These are phyloP conservation scores for Apamea crenata DNA, from an alignment of 2,888 invertebrate genomes.

Conservation along the genomic window DNA sequence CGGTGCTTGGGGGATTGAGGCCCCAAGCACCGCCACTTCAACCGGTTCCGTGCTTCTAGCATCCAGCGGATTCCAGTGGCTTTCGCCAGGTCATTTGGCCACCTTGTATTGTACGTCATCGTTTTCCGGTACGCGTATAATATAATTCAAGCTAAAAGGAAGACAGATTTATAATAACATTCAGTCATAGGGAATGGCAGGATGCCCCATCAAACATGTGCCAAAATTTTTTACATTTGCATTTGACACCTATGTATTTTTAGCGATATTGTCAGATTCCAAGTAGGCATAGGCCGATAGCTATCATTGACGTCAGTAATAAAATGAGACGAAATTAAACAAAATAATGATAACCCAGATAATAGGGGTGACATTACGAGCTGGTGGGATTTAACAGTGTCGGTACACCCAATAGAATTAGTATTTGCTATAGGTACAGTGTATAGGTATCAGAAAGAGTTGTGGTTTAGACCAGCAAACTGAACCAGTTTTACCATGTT, in stretches of 20 bases:
- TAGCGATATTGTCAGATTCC: not conserved
- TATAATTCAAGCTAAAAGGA: not conserved
- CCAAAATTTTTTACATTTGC: no score
- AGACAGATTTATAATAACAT: not conserved
- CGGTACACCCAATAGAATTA: not conserved
- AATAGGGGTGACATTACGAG: not conserved
- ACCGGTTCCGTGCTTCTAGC: not conserved
- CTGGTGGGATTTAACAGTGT: not conserved
- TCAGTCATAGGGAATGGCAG: not conserved
- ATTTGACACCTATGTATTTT: not conserved
- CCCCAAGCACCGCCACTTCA: not conserved
- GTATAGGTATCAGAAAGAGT: no score
- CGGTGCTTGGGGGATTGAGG: no score
- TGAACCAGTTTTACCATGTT: not conserved
- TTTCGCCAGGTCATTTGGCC: not conserved
- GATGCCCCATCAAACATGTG: not conserved
- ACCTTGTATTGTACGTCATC: no score
- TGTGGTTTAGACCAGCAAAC: no score
- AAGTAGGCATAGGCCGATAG: not conserved
- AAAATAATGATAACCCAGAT: conserved; percentile 44
- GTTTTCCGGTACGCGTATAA: not conserved
- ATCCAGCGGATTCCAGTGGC: not conserved
- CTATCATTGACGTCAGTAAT: conserved; percentile 38
- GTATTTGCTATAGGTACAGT: not conserved
- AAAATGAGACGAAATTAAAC: conserved; percentile 39